Evolutionary conservation across 2,113 vertebrate species (phyloP).

Genomic region (Clarias macrocephalus): DNA sequence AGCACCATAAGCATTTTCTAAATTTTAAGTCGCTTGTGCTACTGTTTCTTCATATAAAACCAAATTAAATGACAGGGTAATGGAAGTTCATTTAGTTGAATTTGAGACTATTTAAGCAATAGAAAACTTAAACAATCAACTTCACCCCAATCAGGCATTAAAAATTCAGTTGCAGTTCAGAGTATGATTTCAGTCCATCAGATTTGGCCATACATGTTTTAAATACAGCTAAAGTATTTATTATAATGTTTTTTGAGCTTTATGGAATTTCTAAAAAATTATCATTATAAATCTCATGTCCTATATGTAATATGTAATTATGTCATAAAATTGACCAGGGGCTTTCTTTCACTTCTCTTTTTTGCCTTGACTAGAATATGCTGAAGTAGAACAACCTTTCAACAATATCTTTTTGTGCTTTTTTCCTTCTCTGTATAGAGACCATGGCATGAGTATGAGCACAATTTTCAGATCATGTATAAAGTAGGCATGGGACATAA

Average conservation of each 20-base stretch:
- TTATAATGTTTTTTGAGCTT: neutral
- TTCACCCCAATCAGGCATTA: no score
- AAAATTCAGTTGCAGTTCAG: no score
- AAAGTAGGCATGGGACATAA: constrained; percentile 99
- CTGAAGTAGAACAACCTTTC: neutral
- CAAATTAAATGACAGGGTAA: neutral
- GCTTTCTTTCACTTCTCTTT: neutral
- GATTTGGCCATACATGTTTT: no score
- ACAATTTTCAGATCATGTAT: constrained; percentile 99
- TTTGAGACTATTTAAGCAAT: neutral
- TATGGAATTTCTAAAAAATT: no score
- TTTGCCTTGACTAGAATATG: no score
- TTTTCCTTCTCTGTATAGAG: constrained; percentile 72
- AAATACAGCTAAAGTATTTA: neutral
- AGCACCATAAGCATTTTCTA: no score
- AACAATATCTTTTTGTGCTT: neutral
- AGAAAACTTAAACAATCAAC: no score
- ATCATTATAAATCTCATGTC: neutral
- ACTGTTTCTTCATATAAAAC: neutral
- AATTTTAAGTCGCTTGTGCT: neutral
- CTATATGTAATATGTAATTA: neutral
- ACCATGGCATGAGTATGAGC: constrained; percentile 98
- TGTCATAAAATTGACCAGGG: neutral
- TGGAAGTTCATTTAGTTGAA: neutral
- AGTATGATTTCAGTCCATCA: no score